Conservation (phyloP, 2,113 vertebrate species). For the Elanoides forficatus region DNA sequence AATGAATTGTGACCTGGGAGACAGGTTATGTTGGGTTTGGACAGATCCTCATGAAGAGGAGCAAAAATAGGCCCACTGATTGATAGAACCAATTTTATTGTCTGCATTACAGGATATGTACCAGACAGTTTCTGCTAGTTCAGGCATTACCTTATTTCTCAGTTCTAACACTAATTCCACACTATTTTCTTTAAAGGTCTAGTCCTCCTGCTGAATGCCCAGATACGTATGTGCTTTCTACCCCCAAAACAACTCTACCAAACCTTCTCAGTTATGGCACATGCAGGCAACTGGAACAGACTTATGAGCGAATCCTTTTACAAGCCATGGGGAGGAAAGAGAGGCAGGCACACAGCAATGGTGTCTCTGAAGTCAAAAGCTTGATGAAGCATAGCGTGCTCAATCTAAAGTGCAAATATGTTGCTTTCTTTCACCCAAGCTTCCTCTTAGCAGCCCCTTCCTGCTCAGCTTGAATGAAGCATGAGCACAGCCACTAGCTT, state of each 20-base stretch:
- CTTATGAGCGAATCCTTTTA: background rate
- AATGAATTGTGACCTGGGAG: background rate
- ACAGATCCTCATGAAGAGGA: background rate
- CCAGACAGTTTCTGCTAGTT: background rate
- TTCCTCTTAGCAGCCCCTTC: background rate
- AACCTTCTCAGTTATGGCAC: too few relatives aligned
- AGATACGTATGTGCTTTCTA: slow-evolving; percentile 10
- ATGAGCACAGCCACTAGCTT: background rate
- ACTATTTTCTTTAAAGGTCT: background rate
- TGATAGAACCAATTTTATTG: background rate
- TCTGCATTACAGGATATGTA: background rate
- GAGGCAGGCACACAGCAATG: background rate
- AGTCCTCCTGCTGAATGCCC: slow-evolving; percentile 34
- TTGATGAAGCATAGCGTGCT: background rate
- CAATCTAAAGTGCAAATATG: background rate
- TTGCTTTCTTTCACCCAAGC: background rate
- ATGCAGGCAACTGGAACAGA: background rate
- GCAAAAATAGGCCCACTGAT: too few relatives aligned
- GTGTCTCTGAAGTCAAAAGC: background rate
- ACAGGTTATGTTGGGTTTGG: background rate
- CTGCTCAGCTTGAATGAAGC: background rate
- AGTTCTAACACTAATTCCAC: background rate
- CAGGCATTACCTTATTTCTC: background rate
- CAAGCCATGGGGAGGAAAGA: background rate
- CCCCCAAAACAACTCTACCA: too few relatives aligned